phyloP scores from a whole-genome alignment of 2,797 vertebrate genomes.

The Brachyrhaphis roseni region DNA sequence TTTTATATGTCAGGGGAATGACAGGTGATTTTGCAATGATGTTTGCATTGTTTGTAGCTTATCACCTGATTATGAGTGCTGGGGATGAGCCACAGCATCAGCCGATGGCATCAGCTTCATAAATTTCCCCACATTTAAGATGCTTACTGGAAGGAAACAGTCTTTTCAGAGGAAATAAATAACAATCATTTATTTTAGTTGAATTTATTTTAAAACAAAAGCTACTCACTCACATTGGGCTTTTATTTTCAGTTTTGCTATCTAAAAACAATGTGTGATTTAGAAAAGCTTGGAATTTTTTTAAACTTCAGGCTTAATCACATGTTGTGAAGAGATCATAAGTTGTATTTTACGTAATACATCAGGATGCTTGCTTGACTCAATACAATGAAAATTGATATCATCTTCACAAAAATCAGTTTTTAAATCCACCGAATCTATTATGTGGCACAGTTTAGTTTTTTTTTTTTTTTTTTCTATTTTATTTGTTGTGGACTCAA shows the following conservation, averaged over 20 bases:
- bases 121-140: conserved; percentile 13
- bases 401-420: no score
- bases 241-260: conserved; percentile 57
- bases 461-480: no score
- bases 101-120: background rate
- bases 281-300: background rate
- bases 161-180: conserved; percentile 33
- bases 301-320: background rate
- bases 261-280: background rate
- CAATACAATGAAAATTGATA: no score
- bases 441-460: no score
- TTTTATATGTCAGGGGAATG: conserved; percentile 32
- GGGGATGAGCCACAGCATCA: background rate
- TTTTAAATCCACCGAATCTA: no score
- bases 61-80: background rate
- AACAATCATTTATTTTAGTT: background rate
- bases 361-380: background rate
- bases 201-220: background rate
- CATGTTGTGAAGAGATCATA: no score
- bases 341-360: conserved; percentile 6
- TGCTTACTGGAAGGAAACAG: conserved; percentile 29
- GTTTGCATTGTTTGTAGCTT: no score
- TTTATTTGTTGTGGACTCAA: background rate
- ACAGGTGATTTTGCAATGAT: background rate
- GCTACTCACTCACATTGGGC: background rate